Evolutionary conservation across 2,113 vertebrate genomes (phyloP), one percentile per base, ranked within the genome.

Genomic region (Chamaetylas fuelleborni): DNA sequence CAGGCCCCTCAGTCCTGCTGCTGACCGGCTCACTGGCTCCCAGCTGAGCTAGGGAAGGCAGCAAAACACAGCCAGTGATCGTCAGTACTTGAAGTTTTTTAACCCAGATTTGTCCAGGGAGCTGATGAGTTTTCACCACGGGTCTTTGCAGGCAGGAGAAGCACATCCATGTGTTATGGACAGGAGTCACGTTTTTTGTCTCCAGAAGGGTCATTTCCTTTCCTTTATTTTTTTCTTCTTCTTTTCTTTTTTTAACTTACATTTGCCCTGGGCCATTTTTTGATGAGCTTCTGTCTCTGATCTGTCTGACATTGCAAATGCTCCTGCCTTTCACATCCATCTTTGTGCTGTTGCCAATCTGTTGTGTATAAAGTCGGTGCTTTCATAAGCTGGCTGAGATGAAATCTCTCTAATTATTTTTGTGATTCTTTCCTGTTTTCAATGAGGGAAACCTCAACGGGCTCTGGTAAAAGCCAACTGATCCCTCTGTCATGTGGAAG

Each of bases 381-480:
- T 96, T 94, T 96, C 92, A 94, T 95, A 93, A 91, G 90, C 93
- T 83, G 88, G 85, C 86, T 66, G 91, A 97, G 95, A 97, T 96
- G 93, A 95, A 96, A 95, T 96, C 94, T 91, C 90, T 94, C 90
- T 94, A 96, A 95, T 96, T 97, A 95, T 96, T 96, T 97, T 95
- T 90, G 90, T 95, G 94, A 92, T 95, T 92, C 94, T 96, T 94
- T 93, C 95, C 96, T 88, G 70, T 97, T 90, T 93, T 81, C 93
- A 93, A 74, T 81, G 93, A 97, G 93, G 95, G 88, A 90, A 94
- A 58, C 88, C 94, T 96, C 18, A 8, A 86, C 1, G 36, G 92
- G 94, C 96, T 93, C 88, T 88, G 67, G 25, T 79, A 72, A 86
- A 56, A 92, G 70, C 89, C 28, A 60, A 62, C 93, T 67, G 92